phyloP scores from a whole-genome alignment of 2,888 invertebrate genomes.

The Sthenelais limicola region DNA sequence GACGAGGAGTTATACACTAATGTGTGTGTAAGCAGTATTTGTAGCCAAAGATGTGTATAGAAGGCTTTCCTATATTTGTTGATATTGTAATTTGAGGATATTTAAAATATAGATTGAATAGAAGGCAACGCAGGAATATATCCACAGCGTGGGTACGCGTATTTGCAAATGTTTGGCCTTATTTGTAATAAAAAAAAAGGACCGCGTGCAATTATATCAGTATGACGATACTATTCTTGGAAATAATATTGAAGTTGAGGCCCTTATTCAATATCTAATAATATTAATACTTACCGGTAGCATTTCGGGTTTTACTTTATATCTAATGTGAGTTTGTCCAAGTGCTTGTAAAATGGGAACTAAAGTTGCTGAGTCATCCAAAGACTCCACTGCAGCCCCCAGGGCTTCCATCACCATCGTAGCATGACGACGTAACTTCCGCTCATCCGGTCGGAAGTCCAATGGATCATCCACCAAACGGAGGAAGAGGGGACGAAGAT shows the following conservation, averaged over 20 bases:
- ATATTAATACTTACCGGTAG: conserved; percentile 42
- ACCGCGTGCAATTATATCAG: neutral
- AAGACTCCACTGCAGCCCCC: conserved; percentile 68
- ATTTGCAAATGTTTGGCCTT: neutral
- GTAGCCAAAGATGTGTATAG: too few species aligned
- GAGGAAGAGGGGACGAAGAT: conserved; percentile 61
- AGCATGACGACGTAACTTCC: conserved; percentile 65
- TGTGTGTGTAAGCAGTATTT: too few species aligned
- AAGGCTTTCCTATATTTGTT: too few species aligned
- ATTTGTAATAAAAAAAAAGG: neutral
- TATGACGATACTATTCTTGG: too few species aligned
- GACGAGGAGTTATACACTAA: too few species aligned
- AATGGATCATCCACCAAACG: conserved; percentile 62
- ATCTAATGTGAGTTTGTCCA: conserved; percentile 65
- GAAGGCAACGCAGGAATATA: too few species aligned
- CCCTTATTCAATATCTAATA: neutral
- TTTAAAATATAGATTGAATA: too few species aligned
- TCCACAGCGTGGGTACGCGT: neutral
- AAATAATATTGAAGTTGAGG: neutral
- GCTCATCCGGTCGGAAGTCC: conserved; percentile 63
- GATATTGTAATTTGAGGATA: too few species aligned
- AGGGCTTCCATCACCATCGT: conserved; percentile 67
- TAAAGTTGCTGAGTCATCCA: conserved; percentile 65
- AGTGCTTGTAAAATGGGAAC: conserved; percentile 64
- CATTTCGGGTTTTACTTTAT: conserved; percentile 60